Conservation (phyloP, 2,797 vertebrate genomes). For the Silurus lanzhouensis region DNA sequence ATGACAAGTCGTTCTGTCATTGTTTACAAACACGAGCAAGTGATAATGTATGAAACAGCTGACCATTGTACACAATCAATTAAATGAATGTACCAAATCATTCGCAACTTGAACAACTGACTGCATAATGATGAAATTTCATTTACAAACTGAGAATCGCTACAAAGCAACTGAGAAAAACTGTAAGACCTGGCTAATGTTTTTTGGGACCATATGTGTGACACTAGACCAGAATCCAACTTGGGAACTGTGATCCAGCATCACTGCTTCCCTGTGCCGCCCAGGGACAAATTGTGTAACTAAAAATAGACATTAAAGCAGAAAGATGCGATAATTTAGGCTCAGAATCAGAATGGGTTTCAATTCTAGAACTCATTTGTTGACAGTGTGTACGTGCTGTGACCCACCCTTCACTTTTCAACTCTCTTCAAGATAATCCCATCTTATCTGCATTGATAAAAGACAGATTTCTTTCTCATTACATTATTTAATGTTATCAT, state of each 20-base stretch:
- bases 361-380: slow-evolving; percentile 20
- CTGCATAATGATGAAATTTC: too few relatives aligned
- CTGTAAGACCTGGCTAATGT: too few relatives aligned
- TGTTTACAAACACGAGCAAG: too few relatives aligned
- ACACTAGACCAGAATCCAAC: neutral
- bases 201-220: too few relatives aligned
- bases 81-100: too few relatives aligned
- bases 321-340: slow-evolving; percentile 24
- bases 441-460: slow-evolving; percentile 58
- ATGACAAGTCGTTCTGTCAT: too few relatives aligned
- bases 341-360: slow-evolving; percentile 30
- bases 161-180: too few relatives aligned
- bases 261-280: neutral
- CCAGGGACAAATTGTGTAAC: neutral
- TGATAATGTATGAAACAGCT: too few relatives aligned
- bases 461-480: slow-evolving; percentile 42
- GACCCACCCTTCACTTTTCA: slow-evolving; percentile 45
- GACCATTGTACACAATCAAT: too few relatives aligned
- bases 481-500: slow-evolving; percentile 52
- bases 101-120: too few relatives aligned
- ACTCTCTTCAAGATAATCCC: slow-evolving; percentile 52
- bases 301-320: slow-evolving; percentile 27
- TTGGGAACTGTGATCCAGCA: neutral
- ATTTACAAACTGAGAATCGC: too few relatives aligned
- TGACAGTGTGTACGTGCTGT: slow-evolving; percentile 47